A percentile compares a stretch with the other conserved stretches of the same genome.
phyloP scores from a whole-genome alignment of 2,113 vertebrate genomes.

The Crotophaga sulcirostris region DNA sequence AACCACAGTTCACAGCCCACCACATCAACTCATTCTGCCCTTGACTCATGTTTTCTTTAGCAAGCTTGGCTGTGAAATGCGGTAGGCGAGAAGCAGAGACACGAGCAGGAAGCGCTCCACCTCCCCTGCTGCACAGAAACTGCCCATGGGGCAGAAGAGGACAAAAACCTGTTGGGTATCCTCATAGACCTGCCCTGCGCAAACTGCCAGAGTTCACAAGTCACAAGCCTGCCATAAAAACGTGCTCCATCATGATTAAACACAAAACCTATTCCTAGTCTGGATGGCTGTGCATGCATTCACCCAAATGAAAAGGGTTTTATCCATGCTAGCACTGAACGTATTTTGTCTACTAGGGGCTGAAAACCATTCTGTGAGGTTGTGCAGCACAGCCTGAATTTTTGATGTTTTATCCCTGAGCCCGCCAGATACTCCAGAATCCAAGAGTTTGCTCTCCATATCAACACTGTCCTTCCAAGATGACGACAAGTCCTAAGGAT shows the following conservation, averaged over 20 bases:
- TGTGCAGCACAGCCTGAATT: background rate
- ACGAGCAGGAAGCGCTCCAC: background rate
- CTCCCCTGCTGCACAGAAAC: background rate
- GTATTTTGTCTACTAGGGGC: background rate
- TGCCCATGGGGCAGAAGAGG: background rate
- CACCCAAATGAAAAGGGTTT: background rate
- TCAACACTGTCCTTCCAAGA: background rate
- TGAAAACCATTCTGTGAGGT: background rate
- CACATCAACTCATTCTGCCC: background rate
- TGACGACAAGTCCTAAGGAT: background rate
- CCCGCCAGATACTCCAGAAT: background rate
- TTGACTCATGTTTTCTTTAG: background rate
- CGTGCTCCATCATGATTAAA: background rate
- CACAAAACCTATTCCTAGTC: background rate
- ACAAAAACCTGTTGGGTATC: background rate
- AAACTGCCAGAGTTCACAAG: background rate
- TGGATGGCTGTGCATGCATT: background rate
- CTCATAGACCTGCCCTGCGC: background rate
- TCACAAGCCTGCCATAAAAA: background rate
- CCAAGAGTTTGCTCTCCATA: background rate
- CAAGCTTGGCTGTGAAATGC: background rate
- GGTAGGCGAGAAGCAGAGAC: background rate
- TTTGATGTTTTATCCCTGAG: background rate
- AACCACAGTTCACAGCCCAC: slow-evolving; percentile 35
- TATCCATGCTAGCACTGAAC: background rate